These are phyloP conservation scores for Apocheima hispidaria DNA, from an alignment of 2,888 invertebrate genomes.

Conservation along the genomic window DNA sequence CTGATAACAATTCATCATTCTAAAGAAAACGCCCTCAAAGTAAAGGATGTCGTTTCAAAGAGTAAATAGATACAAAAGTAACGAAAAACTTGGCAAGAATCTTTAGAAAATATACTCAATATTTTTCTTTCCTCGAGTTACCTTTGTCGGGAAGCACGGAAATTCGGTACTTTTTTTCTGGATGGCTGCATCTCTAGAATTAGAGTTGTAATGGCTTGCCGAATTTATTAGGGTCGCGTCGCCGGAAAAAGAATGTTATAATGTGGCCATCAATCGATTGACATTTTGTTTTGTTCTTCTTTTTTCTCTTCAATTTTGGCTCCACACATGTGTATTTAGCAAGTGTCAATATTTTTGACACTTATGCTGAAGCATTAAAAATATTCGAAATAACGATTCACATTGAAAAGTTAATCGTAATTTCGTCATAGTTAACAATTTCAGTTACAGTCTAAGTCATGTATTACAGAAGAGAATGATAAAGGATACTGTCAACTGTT, in stretches of 20 bases:
- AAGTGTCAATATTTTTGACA: too few relatives aligned
- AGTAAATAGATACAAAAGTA: slow-evolving; percentile 19
- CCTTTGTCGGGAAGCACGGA: slow-evolving; percentile 23
- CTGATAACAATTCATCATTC: background rate
- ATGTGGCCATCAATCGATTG: background rate
- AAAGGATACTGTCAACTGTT: background rate
- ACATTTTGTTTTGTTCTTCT: background rate
- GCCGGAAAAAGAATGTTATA: slow-evolving; percentile 1
- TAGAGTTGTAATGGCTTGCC: slow-evolving; percentile 24
- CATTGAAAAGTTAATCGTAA: too few relatives aligned
- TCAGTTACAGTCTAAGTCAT: too few relatives aligned
- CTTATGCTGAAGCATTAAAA: too few relatives aligned
- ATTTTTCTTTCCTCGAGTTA: slow-evolving; percentile 16
- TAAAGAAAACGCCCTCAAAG: slow-evolving; percentile 14
- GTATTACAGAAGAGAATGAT: background rate
- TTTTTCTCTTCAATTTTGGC: too few relatives aligned
- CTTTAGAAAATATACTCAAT: slow-evolving; percentile 12
- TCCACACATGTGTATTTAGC: too few relatives aligned
- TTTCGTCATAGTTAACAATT: too few relatives aligned
- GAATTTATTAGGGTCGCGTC: slow-evolving; percentile 16
- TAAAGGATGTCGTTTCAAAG: slow-evolving; percentile 8
- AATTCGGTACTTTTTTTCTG: slow-evolving; percentile 21
- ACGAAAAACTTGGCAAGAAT: slow-evolving; percentile 11
- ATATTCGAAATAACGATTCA: too few relatives aligned
- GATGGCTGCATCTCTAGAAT: slow-evolving; percentile 18